Evolutionary conservation across 2,888 invertebrate species (phyloP), one percentile per base, ranked within the genome.

Genomic region (Blastobasis lacticolella): DNA sequence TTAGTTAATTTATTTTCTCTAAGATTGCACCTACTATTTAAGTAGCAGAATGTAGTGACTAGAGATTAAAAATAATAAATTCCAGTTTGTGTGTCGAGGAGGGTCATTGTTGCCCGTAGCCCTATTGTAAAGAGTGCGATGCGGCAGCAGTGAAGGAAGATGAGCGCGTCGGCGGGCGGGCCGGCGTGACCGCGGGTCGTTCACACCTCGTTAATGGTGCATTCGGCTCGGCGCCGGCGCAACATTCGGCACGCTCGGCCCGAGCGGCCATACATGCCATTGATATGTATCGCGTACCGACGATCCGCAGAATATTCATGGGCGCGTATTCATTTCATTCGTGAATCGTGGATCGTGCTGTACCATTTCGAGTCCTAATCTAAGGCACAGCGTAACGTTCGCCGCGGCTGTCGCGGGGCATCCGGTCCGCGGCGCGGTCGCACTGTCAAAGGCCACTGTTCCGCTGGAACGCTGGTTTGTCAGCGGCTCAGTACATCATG

Each of bases 401-500:
- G 10, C 46, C 46, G 36, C 46, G 45, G 45, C 7, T 23, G 10
- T 6, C 8, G 46, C 36, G 46, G 36, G 36, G 36, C 36, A 23
- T n/a, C 44, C 6, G 6, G 41, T 2, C 41, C 6, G 41, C 8
- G 8, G 41, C 41, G 60, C 57, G 58, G 65, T 69, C 59, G 70
- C 73, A 73, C 86, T 87, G 87, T 76, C 88, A 85, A 87, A 83
- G 79, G 71, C 73, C 84, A 81, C 71, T 78, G 86, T 87, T 88
- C 87, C 66, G 62, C 57, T 49, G 73, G 88, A 87, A 86, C 86
- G 78, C 69, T 80, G 86, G 83, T 73, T 85, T 85, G 87, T 70
- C 84, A 87, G 86, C 56, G 67, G 78, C 78, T 92, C 88, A 96
- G 87, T 96, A 96, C 93, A 96, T 95, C 94, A 96, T 95, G 81